Percentiles rank a stretch among this genome's conserved stretches.
These are phyloP conservation scores for Choloepus didactylus DNA, from an alignment of 2,797 vertebrate genomes.

Conservation along the genomic window DNA sequence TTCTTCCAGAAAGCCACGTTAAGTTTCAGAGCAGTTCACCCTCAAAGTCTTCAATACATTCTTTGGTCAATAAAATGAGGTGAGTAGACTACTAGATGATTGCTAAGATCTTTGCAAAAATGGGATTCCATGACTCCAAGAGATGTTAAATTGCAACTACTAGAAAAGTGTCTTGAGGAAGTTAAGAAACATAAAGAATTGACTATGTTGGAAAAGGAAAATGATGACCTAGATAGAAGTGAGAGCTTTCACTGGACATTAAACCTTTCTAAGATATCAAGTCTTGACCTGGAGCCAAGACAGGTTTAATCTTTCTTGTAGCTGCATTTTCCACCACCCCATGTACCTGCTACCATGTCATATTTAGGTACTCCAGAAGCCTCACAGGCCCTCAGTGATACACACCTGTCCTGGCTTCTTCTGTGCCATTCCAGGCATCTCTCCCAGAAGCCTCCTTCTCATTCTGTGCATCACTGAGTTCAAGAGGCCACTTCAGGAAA, in stretches of 20 bases:
- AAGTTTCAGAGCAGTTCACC: background rate
- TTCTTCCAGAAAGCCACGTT: constrained; percentile 23
- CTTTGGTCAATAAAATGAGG: background rate
- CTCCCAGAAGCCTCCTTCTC: background rate
- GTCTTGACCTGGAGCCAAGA: background rate
- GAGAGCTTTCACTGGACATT: background rate
- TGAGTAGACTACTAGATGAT: background rate
- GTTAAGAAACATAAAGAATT: background rate
- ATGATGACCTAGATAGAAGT: background rate
- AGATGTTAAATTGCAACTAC: background rate
- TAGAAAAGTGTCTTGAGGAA: background rate
- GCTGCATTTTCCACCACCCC: background rate
- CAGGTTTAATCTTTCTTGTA: background rate
- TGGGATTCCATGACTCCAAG: background rate
- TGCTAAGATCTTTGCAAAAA: background rate
- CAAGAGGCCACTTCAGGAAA: background rate
- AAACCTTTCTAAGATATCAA: background rate
- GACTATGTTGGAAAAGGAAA: background rate
- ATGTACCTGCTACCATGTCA: background rate
- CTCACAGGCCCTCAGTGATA: background rate
- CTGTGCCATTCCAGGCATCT: background rate
- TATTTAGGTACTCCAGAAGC: background rate
- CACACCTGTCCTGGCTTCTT: background rate
- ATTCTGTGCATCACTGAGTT: background rate
- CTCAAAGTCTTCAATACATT: background rate